These are phyloP conservation scores for Drosophila repleta DNA, from an alignment of 1,140 invertebrate genomes.

Conservation along the genomic window DNA sequence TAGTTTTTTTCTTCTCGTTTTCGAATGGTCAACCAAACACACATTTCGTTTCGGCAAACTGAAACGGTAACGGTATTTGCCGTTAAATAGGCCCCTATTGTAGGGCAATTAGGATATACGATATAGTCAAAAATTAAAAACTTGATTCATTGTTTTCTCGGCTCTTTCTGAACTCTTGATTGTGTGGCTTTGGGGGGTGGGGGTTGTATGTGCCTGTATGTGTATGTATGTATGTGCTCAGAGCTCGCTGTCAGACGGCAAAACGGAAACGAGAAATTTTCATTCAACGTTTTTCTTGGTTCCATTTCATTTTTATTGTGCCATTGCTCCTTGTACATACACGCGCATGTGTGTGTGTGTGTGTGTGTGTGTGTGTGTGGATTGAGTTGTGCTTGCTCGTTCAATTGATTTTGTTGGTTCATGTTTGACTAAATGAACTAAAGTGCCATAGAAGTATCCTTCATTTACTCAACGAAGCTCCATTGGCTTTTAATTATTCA, in stretches of 20 bases:
- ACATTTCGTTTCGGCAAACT: conserved; percentile 15
- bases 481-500: neutral
- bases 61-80: conserved; percentile 32
- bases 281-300: conserved; percentile 51
- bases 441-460: neutral
- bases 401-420: neutral
- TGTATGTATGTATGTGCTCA: neutral
- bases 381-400: neutral
- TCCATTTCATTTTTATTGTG: conserved; percentile 53
- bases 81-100: conserved; percentile 44
- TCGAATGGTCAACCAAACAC: conserved; percentile 18
- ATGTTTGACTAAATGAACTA: neutral
- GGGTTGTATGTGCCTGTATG: neutral
- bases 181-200: neutral
- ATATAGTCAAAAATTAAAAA: conserved; percentile 17
- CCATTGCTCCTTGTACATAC: conserved; percentile 45
- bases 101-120: conserved; percentile 28
- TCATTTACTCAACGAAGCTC: neutral
- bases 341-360: neutral
- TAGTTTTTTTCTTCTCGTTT: conserved; percentile 14
- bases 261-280: conserved; percentile 54
- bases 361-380: neutral
- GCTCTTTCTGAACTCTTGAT: neutral
- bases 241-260: conserved; percentile 18
- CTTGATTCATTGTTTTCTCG: conserved; percentile 6